These are phyloP conservation scores for Pagetopsis macropterus DNA, from an alignment of 2,797 vertebrate species.

Conservation along the genomic window DNA sequence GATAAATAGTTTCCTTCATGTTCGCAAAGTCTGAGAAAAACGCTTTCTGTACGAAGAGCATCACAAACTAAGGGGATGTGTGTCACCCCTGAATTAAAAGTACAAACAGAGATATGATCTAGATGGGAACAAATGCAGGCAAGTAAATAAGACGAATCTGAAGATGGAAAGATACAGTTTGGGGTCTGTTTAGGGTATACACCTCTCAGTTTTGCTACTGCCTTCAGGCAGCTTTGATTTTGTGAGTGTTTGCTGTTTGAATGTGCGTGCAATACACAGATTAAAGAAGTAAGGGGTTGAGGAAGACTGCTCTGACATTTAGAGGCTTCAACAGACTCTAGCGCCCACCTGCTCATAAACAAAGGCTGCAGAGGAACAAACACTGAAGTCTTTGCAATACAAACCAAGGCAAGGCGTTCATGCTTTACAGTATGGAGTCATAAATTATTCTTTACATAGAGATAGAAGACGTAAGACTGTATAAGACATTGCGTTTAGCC, in stretches of 20 bases:
- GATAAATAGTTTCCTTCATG: not conserved
- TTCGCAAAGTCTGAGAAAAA: constrained; percentile 12
- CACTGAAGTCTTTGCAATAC: constrained; percentile 41
- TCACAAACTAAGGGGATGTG: constrained; percentile 50
- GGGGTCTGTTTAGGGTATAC: constrained; percentile 65
- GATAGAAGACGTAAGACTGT: not conserved
- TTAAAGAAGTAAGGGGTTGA: constrained; percentile 73
- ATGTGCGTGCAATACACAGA: constrained; percentile 54
- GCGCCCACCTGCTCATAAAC: constrained; percentile 68
- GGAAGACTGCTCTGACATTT: constrained; percentile 83
- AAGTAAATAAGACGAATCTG: constrained; percentile 62
- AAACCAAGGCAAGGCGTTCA: constrained; percentile 27
- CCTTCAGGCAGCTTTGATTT: constrained; percentile 73
- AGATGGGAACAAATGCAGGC: constrained; percentile 66
- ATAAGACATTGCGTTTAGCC: not conserved
- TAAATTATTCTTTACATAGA: constrained; percentile 2
- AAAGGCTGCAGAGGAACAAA: constrained; percentile 61
- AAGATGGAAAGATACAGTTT: constrained; percentile 71
- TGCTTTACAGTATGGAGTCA: constrained; percentile 13
- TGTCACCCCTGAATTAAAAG: constrained; percentile 45
- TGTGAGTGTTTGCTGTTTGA: constrained; percentile 47
- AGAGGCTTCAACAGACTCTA: constrained; percentile 60
- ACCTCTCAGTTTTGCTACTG: constrained; percentile 61
- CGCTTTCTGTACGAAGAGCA: constrained; percentile 10
- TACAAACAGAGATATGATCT: constrained; percentile 66